Conservation (phyloP, 2,797 vertebrate genomes). For the Pseudochromis fuscus region DNA sequence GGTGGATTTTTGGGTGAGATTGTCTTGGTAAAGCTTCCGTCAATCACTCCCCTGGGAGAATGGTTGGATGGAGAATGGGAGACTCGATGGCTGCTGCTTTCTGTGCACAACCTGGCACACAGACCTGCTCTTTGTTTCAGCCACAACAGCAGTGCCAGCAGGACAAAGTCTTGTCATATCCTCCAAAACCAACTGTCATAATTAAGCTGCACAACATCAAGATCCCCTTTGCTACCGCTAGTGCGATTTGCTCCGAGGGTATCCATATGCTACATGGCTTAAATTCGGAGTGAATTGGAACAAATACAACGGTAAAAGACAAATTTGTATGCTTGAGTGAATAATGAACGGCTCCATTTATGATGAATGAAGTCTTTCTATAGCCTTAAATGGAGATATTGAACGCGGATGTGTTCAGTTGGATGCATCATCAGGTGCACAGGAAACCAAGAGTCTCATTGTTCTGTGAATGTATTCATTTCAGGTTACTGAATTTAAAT, state of each 20-base stretch:
- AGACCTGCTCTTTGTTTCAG: slow-evolving; percentile 59
- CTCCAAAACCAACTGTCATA: slow-evolving; percentile 53
- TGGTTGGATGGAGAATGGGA: slow-evolving; percentile 45
- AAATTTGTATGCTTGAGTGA: slow-evolving; percentile 14
- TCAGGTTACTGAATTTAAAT: background rate
- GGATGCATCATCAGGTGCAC: background rate
- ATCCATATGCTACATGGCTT: background rate
- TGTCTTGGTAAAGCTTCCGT: slow-evolving; percentile 68
- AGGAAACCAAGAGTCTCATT: background rate
- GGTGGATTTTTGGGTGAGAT: slow-evolving; percentile 64
- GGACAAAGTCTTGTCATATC: slow-evolving; percentile 52
- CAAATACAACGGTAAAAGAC: slow-evolving; percentile 5
- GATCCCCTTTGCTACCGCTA: slow-evolving; percentile 33
- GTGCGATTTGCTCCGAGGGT: background rate
- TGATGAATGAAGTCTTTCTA: slow-evolving; percentile 20
- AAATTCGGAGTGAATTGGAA: slow-evolving; percentile 10
- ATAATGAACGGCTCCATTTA: slow-evolving; percentile 6
- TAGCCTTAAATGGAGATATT: background rate
- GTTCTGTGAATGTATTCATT: background rate
- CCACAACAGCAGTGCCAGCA: slow-evolving; percentile 37
- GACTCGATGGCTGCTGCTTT: slow-evolving; percentile 50
- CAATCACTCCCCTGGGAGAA: slow-evolving; percentile 68
- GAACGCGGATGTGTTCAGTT: slow-evolving; percentile 4
- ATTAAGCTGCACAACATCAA: slow-evolving; percentile 59
- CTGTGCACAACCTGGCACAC: slow-evolving; percentile 49